Evolutionary conservation across 2,797 vertebrate species (phyloP).

Genomic region (Cirrhinus molitorella): DNA sequence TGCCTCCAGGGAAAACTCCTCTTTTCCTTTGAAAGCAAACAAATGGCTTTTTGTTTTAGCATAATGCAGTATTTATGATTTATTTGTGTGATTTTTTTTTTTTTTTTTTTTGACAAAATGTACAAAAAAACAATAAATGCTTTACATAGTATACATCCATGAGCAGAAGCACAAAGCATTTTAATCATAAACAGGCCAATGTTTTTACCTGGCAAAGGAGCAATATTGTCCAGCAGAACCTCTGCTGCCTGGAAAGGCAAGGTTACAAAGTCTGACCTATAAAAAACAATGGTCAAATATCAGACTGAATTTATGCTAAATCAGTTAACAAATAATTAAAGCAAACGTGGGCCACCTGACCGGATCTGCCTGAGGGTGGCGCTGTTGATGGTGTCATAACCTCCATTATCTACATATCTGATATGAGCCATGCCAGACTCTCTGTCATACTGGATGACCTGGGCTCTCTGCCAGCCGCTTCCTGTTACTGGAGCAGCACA

Average conservation of each 20-base stretch:
- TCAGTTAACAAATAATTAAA: not conserved
- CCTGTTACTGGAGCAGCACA: conserved; percentile 83
- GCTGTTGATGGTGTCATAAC: conserved; percentile 84
- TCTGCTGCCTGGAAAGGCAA: conserved; percentile 88
- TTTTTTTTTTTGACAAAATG: too few relatives aligned
- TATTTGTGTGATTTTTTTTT: too few relatives aligned
- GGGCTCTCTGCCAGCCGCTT: conserved; percentile 86
- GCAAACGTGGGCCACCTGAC: conserved; percentile 65
- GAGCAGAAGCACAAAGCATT: not conserved
- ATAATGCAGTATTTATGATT: not conserved
- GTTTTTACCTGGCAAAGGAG: conserved; percentile 81
- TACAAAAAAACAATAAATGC: too few relatives aligned
- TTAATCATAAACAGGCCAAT: not conserved
- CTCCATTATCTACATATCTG: conserved; percentile 86
- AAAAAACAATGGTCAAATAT: not conserved
- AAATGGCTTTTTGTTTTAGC: not conserved
- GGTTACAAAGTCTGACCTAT: conserved; percentile 87
- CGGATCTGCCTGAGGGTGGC: conserved; percentile 83
- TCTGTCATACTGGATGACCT: conserved; percentile 81
- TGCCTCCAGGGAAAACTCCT: conserved; percentile 80
- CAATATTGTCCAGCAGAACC: conserved; percentile 84
- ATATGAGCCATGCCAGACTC: conserved; percentile 82
- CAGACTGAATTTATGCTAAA: not conserved
- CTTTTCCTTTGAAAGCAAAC: conserved; percentile 71
- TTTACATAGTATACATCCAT: too few relatives aligned